Base-by-base conservation (phyloP, 2,888 invertebrate genomes). In the Notocelia uddmanniana region DNA sequence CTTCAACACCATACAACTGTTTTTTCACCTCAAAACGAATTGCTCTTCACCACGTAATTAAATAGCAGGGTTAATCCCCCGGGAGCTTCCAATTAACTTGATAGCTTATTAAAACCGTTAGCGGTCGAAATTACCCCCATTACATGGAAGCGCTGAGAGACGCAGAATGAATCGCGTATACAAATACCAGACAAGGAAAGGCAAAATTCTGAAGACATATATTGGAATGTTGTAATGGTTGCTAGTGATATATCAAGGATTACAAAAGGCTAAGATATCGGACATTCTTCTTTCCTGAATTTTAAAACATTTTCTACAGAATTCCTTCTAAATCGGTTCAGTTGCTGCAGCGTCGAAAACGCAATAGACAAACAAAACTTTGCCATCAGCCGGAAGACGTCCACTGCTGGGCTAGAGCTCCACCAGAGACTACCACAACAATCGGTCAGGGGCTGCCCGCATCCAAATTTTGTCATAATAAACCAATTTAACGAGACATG, bases 61-160 rank as follows among this genome's bases (percentile, higher is more conserved):
- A 71, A 66, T 70, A 41, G 15, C 31, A 21, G 54, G 59, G 59
- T 60, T 52, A 60, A 66, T 60, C 58, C 41, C 48, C 52, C 68
- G 18, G 15, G 59, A 52, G 66, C 41, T 54, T 31, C 54, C 71
- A 71, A 71, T 71, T 71, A 71, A 54, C 31, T 55, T 67, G 66
- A 71, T 71, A 52, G 71, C 66, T 71, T 71, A 71, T 71, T 71
- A 67, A 71, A 71, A 71, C 52, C 66, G 59, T 67, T 71, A 54
- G 66, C 59, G 71, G 70, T 31, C 52, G 31, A 41, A 54, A 62
- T 67, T 34, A 52, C 57, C 45, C 52, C 58, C 58, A 67, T 67
- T 67, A 54, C 59, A 41, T 26, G 26, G 8, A 15, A 52, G 64
- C 45, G 70, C 64, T 52, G 48, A 63, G 23, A 23, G 23, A n/a